Base-by-base conservation (phyloP, 23 tunicate species). In the Halocynthia aurantium region DNA sequence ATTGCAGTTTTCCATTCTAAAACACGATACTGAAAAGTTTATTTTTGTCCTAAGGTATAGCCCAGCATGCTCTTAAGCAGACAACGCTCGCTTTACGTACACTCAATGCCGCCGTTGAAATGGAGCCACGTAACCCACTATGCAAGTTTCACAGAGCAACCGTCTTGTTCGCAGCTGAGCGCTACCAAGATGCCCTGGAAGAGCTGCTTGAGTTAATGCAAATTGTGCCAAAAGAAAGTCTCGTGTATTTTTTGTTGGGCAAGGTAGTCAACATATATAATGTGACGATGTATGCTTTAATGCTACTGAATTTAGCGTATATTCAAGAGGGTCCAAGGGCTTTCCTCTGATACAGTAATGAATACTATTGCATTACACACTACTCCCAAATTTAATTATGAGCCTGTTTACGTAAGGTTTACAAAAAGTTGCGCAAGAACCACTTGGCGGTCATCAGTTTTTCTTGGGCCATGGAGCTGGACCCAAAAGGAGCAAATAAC, bases 401-500 rank as follows among this genome's bases (percentile, higher is more conserved):
- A 31, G 44, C 44, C 44, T 31, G 44, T 77, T 61, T 10, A 71
- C 61, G 9, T 0, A 80, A 92, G 98, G 81, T 88, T 50, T 92
- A 92, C 67, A 82, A 86, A 79, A 85, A 84, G 9, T 57, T 86
- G 31, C 86, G 88, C 17, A 84, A 92, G 64, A 82, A 86, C 67
- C 92, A 86, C 55, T 79, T 92, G 9, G 98, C 98, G 4, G 90
- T 84, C 82, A 92, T 86, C 76, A 85, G 85, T 76, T 92, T 92
- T 69, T 92, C 98, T 15, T 83, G 92, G 92, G 98, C 98, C 7
- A 79, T 86, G 18, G 98, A 92, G 57, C 98, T 92, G 52, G 98
- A 92, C 70, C 98, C 98, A 10, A 92, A 86, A 75, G 98, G 98
- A 19, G 71, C 78, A 56, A 92, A 92, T 75, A 92, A 92, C 67